A percentile compares a stretch with the other conserved stretches of the same genome.
phyloP scores from a whole-genome alignment of 2,797 vertebrate species.

The Anas acuta region DNA sequence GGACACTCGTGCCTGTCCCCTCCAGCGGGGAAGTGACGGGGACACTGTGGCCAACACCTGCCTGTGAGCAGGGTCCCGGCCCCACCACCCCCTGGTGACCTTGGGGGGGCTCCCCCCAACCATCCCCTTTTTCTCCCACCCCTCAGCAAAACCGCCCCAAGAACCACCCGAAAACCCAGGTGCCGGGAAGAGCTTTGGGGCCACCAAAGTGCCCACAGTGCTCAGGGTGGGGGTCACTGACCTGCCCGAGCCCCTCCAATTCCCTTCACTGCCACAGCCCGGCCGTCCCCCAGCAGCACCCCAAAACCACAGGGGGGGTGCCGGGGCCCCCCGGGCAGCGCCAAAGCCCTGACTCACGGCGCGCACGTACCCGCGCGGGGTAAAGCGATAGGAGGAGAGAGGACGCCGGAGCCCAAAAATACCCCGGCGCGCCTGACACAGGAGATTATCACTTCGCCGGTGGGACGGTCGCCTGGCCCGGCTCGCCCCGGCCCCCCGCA shows the following conservation, averaged over 20 bases:
- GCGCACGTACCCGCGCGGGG: slow-evolving; percentile 36
- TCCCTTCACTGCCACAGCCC: neutral
- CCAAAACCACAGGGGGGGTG: neutral
- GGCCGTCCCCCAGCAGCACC: too few relatives aligned
- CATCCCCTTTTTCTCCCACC: neutral
- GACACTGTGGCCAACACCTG: neutral
- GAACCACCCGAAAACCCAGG: fast-evolving
- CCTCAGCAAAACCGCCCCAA: fast-evolving
- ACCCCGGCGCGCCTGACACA: slow-evolving; percentile 55
- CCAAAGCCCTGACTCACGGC: slow-evolving; percentile 68
- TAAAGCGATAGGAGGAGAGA: slow-evolving; percentile 66
- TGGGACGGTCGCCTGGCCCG: neutral
- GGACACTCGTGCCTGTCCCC: fast-evolving
- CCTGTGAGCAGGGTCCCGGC: neutral
- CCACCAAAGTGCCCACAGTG: fast-evolving
- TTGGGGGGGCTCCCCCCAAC: neutral
- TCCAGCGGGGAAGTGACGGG: neutral
- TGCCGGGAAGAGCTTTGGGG: neutral
- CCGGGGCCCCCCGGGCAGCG: slow-evolving; percentile 34
- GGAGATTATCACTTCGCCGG: slow-evolving; percentile 55
- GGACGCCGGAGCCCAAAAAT: slow-evolving; percentile 67
- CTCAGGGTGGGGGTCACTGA: fast-evolving
- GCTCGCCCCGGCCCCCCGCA: neutral
- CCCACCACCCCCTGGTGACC: neutral
- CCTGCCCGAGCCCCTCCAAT: neutral